Evolutionary conservation across 2,888 invertebrate genomes (phyloP).

Genomic region (Drosophila subsilvestris): DNA sequence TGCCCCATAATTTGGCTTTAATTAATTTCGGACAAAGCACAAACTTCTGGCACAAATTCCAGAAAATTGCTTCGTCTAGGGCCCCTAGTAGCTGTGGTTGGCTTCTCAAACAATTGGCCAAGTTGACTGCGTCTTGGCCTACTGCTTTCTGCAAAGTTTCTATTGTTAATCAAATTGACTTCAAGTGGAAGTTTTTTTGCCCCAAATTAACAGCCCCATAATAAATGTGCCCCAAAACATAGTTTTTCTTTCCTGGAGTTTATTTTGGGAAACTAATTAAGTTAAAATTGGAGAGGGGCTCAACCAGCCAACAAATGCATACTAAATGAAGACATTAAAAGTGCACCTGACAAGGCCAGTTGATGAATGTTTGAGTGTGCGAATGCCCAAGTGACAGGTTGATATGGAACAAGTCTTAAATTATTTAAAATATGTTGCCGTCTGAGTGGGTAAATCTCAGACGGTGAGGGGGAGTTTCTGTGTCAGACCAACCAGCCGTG

Average conservation of each 20-base stretch:
- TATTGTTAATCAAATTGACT: slow-evolving; percentile 68
- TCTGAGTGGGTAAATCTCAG: neutral
- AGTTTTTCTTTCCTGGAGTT: slow-evolving; percentile 2
- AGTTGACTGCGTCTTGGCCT: slow-evolving; percentile 54
- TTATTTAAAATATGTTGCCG: slow-evolving; percentile 20
- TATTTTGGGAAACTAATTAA: slow-evolving; percentile 58
- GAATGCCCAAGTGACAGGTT: neutral
- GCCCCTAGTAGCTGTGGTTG: slow-evolving; percentile 24
- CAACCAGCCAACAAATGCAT: slow-evolving; percentile 19
- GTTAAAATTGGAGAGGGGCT: slow-evolving; percentile 26
- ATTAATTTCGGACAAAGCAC: slow-evolving; percentile 53
- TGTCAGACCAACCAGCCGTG: neutral
- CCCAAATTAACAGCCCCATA: slow-evolving; percentile 59
- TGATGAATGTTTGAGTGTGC: slow-evolving; percentile 5
- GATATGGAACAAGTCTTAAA: slow-evolving; percentile 3
- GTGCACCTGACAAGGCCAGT: slow-evolving; percentile 11
- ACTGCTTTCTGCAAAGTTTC: slow-evolving; percentile 51
- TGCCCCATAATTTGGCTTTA: slow-evolving; percentile 50
- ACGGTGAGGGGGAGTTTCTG: neutral
- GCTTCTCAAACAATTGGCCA: slow-evolving; percentile 56
- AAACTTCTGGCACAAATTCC: slow-evolving; percentile 49
- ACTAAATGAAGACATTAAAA: slow-evolving; percentile 12
- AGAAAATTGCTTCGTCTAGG: slow-evolving; percentile 33
- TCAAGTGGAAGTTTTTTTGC: slow-evolving; percentile 51
- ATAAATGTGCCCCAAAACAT: slow-evolving; percentile 28